A percentile compares a stretch with the other conserved stretches of the same genome.
phyloP scores from a whole-genome alignment of 2,888 invertebrate species.

The Masnerella sp. region DNA sequence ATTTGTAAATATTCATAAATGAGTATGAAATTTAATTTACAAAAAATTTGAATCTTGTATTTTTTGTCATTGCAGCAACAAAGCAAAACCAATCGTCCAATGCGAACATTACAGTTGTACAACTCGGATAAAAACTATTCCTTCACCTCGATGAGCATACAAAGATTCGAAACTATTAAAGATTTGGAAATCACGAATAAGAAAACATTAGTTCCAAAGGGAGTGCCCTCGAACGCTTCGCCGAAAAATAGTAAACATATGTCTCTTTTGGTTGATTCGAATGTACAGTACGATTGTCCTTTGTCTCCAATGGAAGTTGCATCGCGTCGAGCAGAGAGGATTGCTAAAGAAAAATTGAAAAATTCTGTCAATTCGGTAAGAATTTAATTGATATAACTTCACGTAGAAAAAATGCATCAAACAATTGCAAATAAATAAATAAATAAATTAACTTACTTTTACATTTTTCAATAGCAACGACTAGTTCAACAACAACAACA shows the following conservation, averaged over 20 bases:
- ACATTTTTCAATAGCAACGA: conserved; percentile 48
- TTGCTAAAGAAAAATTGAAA: conserved; percentile 89
- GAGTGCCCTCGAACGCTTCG: conserved; percentile 84
- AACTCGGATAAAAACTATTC: conserved; percentile 87
- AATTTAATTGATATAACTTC: too few relatives aligned
- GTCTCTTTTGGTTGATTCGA: conserved; percentile 89
- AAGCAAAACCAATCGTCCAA: conserved; percentile 84
- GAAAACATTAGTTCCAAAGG: conserved; percentile 86
- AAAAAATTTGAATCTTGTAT: neutral
- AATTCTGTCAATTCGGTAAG: conserved; percentile 70
- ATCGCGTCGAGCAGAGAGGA: conserved; percentile 88
- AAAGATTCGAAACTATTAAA: conserved; percentile 88
- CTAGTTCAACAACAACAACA: conserved; percentile 46
- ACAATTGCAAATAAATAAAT: neutral
- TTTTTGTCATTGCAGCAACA: conserved; percentile 75
- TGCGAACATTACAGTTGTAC: conserved; percentile 88
- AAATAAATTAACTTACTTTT: too few relatives aligned
- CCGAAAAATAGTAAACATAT: conserved; percentile 91
- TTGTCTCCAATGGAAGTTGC: conserved; percentile 90
- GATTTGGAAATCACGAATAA: conserved; percentile 82
- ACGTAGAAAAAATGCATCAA: too few relatives aligned
- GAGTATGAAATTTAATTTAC: neutral
- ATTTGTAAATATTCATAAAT: too few relatives aligned
- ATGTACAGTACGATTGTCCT: conserved; percentile 91
- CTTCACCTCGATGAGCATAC: conserved; percentile 83